A percentile compares a stretch with the other conserved stretches of the same genome.
Evolutionary conservation across 1,140 invertebrate genomes (phyloP).

Genomic region (Anoplophora glabripennis): DNA sequence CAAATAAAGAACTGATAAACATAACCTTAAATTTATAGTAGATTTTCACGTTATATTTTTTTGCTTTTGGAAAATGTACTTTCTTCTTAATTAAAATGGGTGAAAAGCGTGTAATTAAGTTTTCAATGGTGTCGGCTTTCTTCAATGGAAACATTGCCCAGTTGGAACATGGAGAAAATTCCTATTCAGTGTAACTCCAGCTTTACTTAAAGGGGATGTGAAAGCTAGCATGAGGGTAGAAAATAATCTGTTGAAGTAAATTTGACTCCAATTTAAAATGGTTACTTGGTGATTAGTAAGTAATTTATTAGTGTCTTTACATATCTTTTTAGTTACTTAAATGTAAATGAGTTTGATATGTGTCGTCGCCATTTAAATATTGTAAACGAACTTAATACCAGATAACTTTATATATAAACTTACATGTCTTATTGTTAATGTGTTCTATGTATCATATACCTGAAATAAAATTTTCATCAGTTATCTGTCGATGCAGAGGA

Average conservation of each 20-base stretch:
- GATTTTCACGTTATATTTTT: too few relatives aligned
- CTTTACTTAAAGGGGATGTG: conserved; percentile 6
- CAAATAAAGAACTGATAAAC: too few relatives aligned
- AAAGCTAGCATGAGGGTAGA: neutral
- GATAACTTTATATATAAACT: too few relatives aligned
- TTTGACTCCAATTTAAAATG: neutral
- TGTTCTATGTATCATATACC: neutral
- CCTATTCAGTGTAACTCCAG: conserved; percentile 9
- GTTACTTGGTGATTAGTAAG: neutral
- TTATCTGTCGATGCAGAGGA: conserved; percentile 4
- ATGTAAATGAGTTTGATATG: neutral
- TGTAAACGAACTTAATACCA: too few relatives aligned
- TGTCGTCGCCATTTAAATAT: neutral
- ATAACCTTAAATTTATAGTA: too few relatives aligned
- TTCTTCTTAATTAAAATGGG: too few relatives aligned
- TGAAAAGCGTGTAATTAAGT: conserved; percentile 6
- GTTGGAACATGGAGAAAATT: conserved; percentile 15
- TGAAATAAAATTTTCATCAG: neutral
- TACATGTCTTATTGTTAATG: too few relatives aligned
- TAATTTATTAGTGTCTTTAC: too few relatives aligned
- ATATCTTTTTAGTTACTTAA: too few relatives aligned
- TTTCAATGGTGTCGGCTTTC: conserved; percentile 10
- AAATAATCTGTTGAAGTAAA: neutral
- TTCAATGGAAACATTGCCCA: conserved; percentile 8
- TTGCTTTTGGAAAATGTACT: too few relatives aligned